phyloP scores from a whole-genome alignment of 2,113 vertebrate genomes.

The Dicaeum eximium region DNA sequence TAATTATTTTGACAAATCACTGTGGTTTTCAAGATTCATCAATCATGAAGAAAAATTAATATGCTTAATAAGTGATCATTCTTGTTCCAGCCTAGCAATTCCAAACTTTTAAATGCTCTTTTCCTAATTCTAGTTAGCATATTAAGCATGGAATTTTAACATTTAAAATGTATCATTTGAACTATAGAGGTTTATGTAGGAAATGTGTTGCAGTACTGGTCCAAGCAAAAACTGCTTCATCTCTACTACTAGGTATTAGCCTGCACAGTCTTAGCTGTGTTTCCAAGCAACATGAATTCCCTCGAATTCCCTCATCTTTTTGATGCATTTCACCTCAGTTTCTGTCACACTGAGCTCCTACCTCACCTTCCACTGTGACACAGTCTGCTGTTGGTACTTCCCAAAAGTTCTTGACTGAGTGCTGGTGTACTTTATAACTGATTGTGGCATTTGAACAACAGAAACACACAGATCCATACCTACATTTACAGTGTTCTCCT shows the following conservation, averaged over 20 bases:
- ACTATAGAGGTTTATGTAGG: neutral
- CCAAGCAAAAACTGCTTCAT: neutral
- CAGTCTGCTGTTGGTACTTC: neutral
- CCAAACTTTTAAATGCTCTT: neutral
- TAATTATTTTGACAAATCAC: constrained; percentile 45
- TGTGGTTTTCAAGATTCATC: constrained; percentile 38
- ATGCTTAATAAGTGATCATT: constrained; percentile 7
- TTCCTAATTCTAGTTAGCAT: constrained; percentile 25
- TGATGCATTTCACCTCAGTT: neutral
- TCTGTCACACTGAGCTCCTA: neutral
- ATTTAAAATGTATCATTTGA: neutral
- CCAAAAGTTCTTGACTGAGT: neutral
- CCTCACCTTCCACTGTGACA: neutral
- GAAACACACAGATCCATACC: neutral
- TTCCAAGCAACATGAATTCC: neutral
- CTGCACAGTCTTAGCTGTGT: neutral
- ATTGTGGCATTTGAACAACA: neutral
- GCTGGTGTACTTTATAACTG: neutral
- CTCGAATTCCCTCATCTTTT: neutral
- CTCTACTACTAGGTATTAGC: neutral
- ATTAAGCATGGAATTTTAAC: neutral
- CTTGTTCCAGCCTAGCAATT: constrained; percentile 5
- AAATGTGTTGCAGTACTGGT: neutral
- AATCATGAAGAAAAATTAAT: constrained; percentile 37
- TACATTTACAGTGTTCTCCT: neutral